Conservation (phyloP, 2,113 vertebrate genomes). For the Oncorhynchus gorbuscha region DNA sequence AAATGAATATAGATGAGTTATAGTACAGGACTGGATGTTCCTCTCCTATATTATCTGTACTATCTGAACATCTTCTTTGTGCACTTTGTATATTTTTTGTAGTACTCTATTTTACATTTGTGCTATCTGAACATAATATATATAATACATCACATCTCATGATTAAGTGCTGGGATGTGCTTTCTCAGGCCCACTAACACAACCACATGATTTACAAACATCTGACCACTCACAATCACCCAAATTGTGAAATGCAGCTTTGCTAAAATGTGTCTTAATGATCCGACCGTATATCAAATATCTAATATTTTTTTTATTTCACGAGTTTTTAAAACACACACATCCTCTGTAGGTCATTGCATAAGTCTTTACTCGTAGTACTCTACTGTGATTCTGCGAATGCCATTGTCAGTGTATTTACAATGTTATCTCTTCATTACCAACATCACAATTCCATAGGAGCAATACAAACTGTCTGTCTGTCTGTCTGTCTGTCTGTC, state of each 20-base stretch:
- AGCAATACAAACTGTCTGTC: neutral
- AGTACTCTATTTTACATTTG: too few species aligned
- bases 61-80: neutral
- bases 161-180: neutral
- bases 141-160: neutral
- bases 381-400: neutral
- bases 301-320: neutral
- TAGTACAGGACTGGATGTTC: neutral
- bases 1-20: neutral
- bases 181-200: neutral
- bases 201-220: neutral
- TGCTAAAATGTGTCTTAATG: neutral
- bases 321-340: neutral
- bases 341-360: too few species aligned
- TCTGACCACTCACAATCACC: neutral
- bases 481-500: conserved; percentile 5
- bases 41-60: neutral
- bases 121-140: neutral
- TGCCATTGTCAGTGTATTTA: neutral
- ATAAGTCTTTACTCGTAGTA: neutral
- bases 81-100: neutral
- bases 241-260: neutral
- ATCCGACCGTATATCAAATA: neutral
- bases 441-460: neutral
- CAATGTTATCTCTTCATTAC: neutral